Conservation (phyloP, 1,140 invertebrate species). For the Steinernema feltiae region DNA sequence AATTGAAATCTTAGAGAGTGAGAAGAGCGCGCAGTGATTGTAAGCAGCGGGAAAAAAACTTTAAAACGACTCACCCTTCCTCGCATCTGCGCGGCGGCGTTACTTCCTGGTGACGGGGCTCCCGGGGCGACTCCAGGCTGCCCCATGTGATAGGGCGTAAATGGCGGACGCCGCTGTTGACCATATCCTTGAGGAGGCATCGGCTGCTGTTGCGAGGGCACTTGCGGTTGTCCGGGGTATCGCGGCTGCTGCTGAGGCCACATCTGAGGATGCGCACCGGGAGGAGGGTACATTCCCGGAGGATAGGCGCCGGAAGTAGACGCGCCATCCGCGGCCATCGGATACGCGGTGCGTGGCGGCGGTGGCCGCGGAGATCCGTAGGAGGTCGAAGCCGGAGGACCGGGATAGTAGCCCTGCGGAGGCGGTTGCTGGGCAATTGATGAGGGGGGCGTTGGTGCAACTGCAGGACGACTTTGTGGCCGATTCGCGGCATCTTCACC, state of each 20-base stretch:
- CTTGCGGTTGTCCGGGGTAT: not conserved
- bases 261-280: not conserved
- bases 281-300: not conserved
- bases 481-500: constrained; percentile 1
- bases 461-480: not conserved
- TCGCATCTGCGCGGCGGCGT: not conserved
- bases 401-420: constrained; percentile 2
- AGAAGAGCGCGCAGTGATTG: no score
- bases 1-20: no score
- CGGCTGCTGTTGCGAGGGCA: not conserved
- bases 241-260: not conserved
- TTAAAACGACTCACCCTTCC: not conserved
- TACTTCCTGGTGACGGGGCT: not conserved
- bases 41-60: not conserved
- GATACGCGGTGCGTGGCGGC: not conserved
- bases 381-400: not conserved
- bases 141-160: not conserved
- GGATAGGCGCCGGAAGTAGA: not conserved
- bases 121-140: not conserved
- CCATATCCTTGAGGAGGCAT: not conserved
- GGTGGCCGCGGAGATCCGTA: constrained; percentile 1
- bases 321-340: not conserved
- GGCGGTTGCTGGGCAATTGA: not conserved
- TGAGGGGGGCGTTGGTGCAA: not conserved
- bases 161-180: not conserved